Conservation (phyloP, 2,113 vertebrate species). For the Syrmaticus mikado region DNA sequence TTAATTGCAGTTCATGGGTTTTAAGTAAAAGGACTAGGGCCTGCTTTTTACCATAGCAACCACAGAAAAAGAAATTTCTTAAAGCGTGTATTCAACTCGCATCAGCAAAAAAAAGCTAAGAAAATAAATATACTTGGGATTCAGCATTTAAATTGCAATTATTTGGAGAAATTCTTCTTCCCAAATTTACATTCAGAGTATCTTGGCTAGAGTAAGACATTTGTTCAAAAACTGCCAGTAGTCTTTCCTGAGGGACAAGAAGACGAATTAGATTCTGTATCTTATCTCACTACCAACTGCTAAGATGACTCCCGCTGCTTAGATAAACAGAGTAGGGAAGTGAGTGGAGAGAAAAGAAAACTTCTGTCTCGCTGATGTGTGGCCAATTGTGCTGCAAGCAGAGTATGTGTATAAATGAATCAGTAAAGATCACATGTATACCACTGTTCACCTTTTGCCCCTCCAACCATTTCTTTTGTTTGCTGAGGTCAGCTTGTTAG, state of each 20-base stretch:
- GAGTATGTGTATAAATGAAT: background rate
- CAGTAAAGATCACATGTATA: rapidly evolving
- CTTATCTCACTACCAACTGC: background rate
- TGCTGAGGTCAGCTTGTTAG: background rate
- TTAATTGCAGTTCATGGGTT: slow-evolving; percentile 67
- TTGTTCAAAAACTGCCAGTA: slow-evolving; percentile 16
- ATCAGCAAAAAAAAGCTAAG: slow-evolving; percentile 17
- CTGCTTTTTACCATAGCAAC: slow-evolving; percentile 73
- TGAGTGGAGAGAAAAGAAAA: background rate
- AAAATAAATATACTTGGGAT: slow-evolving; percentile 29
- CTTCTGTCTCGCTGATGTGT: background rate
- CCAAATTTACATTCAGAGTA: slow-evolving; percentile 24
- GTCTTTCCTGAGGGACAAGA: background rate
- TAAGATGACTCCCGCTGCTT: background rate
- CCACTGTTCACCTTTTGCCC: background rate
- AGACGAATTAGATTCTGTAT: background rate
- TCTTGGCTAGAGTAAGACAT: background rate
- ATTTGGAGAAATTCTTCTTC: slow-evolving; percentile 40
- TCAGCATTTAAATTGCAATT: background rate
- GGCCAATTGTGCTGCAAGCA: background rate
- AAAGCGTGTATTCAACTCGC: background rate
- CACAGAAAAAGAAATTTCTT: slow-evolving; percentile 55
- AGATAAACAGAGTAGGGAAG: background rate
- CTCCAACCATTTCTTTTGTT: background rate
- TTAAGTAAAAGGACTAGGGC: slow-evolving; percentile 51